Evolutionary conservation across 2,797 vertebrate genomes (phyloP).

Genomic region (Nasua narica): DNA sequence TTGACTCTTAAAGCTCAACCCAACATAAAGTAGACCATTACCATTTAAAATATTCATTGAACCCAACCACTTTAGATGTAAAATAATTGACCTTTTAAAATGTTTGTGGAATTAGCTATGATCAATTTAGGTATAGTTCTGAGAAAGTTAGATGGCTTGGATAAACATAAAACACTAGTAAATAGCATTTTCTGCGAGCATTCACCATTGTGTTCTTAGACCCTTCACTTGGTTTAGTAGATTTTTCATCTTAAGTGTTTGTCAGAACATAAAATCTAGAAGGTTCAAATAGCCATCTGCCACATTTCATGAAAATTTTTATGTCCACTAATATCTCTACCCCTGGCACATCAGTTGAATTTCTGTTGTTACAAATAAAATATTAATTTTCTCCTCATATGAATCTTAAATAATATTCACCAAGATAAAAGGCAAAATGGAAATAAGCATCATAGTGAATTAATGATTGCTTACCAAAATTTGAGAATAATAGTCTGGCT

Average conservation of each 20-base stretch:
- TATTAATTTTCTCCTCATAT: not conserved
- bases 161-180: not conserved
- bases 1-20: not conserved
- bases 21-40: not conserved
- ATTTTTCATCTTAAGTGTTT: not conserved
- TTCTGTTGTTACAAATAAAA: not conserved
- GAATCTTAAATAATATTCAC: not conserved
- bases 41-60: not conserved
- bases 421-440: not conserved
- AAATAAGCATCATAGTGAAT: not conserved
- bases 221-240: not conserved
- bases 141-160: not conserved
- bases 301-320: not conserved
- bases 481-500: not conserved
- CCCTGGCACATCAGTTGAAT: not conserved
- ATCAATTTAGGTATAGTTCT: not conserved
- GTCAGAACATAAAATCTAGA: not conserved
- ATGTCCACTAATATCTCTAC: not conserved
- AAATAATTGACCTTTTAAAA: not conserved
- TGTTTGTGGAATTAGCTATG: not conserved
- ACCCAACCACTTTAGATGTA: not conserved
- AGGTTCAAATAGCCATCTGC: not conserved
- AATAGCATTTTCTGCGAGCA: not conserved
- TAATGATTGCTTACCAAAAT: not conserved
- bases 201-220: not conserved